A percentile compares a stretch with the other conserved stretches of the same genome.
Evolutionary conservation across 2,797 vertebrate species (phyloP).

Genomic region (Rhinophrynus dorsalis): DNA sequence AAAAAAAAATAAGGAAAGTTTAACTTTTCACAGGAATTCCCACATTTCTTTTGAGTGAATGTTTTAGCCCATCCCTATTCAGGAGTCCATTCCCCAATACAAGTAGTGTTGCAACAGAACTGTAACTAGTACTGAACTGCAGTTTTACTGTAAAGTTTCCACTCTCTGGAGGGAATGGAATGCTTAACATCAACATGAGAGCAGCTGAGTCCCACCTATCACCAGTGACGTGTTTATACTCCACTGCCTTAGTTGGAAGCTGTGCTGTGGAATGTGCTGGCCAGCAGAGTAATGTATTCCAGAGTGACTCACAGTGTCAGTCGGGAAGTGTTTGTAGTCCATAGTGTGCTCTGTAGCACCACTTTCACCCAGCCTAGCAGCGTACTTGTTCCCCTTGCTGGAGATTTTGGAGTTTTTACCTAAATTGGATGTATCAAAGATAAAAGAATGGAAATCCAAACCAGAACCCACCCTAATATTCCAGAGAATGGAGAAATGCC

Average conservation of each 20-base stretch:
- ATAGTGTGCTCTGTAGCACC: conserved; percentile 76
- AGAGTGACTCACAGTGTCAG: conserved; percentile 45
- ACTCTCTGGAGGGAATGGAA: background rate
- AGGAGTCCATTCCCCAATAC: background rate
- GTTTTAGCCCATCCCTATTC: no score
- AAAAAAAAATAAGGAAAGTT: no score
- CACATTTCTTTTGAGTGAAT: no score
- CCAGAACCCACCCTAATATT: conserved; percentile 67
- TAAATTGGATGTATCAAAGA: conserved; percentile 44
- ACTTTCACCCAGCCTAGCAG: conserved; percentile 59
- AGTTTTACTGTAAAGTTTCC: background rate
- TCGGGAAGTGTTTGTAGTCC: conserved; percentile 50
- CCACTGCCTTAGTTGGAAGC: conserved; percentile 32
- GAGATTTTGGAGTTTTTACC: conserved; percentile 48
- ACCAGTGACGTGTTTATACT: conserved; percentile 36
- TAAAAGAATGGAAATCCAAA: conserved; percentile 69
- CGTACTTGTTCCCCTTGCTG: conserved; percentile 31
- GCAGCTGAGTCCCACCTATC: conserved; percentile 38
- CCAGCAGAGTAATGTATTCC: conserved; percentile 48
- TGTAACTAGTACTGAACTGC: background rate
- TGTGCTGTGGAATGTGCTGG: conserved; percentile 56
- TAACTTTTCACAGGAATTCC: no score
- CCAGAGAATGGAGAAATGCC: conserved; percentile 78
- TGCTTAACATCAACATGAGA: conserved; percentile 33
- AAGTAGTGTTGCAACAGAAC: background rate